phyloP scores from a whole-genome alignment of 2,888 invertebrate genomes.

The Andricus curvator region DNA sequence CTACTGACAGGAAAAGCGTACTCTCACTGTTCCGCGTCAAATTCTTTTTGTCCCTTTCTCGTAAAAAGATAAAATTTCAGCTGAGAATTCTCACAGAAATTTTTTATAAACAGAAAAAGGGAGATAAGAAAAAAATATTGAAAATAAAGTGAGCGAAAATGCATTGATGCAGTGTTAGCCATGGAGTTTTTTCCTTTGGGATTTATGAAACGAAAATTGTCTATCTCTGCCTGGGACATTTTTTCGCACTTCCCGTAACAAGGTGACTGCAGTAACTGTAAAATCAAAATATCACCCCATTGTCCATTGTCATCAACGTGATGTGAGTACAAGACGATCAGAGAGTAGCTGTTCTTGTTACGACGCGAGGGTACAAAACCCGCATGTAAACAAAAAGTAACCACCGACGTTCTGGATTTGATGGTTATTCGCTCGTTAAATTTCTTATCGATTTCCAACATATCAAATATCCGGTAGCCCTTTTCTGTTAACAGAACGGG shows the following conservation, averaged over 20 bases:
- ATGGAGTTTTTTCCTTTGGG: not conserved
- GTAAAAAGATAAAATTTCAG: constrained; percentile 1
- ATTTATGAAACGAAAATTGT: not conserved
- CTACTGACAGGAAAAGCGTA: constrained; percentile 6
- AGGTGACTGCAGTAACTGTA: not conserved
- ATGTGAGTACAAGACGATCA: constrained; percentile 24
- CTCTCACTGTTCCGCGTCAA: constrained; percentile 18
- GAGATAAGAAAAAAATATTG: no score
- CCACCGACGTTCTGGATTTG: constrained; percentile 4
- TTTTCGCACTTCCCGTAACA: not conserved
- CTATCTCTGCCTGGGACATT: not conserved
- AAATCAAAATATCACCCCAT: not conserved
- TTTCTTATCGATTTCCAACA: constrained; percentile 19
- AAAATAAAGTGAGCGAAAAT: no score
- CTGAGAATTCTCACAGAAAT: not conserved
- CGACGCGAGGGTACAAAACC: not conserved
- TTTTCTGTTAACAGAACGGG: no score
- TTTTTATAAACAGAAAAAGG: not conserved
- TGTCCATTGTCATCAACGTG: constrained; percentile 8
- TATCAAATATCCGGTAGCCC: not conserved
- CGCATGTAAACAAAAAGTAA: constrained; percentile 25
- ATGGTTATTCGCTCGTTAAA: constrained; percentile 33
- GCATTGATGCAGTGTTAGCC: no score
- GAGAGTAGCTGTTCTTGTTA: constrained; percentile 8
- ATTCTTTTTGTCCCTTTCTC: constrained; percentile 1